Base-by-base conservation (phyloP, 1,140 invertebrate genomes). In the Diabrotica virgifera region DNA sequence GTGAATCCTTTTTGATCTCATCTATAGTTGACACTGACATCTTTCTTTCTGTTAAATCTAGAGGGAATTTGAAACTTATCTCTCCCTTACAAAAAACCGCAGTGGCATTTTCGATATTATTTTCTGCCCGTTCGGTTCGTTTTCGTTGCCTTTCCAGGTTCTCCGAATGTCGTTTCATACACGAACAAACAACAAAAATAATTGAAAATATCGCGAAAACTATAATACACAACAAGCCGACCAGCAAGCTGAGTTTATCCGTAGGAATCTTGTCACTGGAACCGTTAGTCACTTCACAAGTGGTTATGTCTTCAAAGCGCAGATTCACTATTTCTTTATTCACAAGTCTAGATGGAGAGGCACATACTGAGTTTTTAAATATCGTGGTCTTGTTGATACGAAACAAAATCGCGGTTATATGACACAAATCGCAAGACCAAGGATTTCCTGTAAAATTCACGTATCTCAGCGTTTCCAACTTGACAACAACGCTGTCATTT, bases 401-500 rank as follows among this genome's bases (percentile, higher is more conserved):
- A 13, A 71, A 73, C 40, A 76, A 58, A 80, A 86, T 82, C 3
- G 80, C 77, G 11, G 75, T 80, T 10, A 82, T 83, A 57, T 83
- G 82, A 71, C 89, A 90, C 68, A 84, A 78, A 72, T 87, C 84
- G 74, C 88, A 90, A 5, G 80, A 79, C 86, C 87, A 90, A 5
- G 83, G 83, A 76, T 89, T 89, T 13, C 81, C 82, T 7, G 83
- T 77, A 54, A 89, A 70, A 69, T 82, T 77, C 0, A 89, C 73
- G 8, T 77, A 76, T n/a, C 80, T 76, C 65, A 84, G 79, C 11
- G 77, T 79, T 67, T 85, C 85, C 62, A 86, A 73, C 62, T 81
- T 75, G 12, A 81, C 75, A 52, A 88, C 71, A n/a, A 85, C 74
- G 52, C 81, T 74, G 62, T 85, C 82, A 58, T 83, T 82, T 46